These are phyloP conservation scores for Calycopis cecrops DNA, from an alignment of 1,140 invertebrate genomes.

Conservation along the genomic window DNA sequence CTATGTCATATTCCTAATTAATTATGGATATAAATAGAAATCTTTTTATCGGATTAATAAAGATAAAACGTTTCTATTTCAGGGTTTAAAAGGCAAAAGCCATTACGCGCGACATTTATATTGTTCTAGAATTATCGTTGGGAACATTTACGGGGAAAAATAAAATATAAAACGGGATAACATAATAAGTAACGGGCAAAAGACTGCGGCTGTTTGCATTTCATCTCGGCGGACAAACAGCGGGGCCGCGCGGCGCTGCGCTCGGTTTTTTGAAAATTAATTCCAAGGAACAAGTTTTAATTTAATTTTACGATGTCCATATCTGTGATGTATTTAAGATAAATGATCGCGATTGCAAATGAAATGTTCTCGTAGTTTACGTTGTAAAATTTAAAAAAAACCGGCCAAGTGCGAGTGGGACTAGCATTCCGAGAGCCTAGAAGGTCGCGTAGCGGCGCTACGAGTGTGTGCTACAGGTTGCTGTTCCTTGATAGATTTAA, in stretches of 20 bases:
- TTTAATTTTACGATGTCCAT: slow-evolving; percentile 1
- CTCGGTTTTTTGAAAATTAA: background rate
- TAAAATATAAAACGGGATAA: slow-evolving; percentile 4
- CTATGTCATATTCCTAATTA: too few relatives aligned
- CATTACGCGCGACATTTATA: background rate
- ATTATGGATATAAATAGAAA: too few relatives aligned
- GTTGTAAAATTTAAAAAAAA: too few relatives aligned
- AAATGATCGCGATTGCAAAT: too few relatives aligned
- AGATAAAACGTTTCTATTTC: slow-evolving; percentile 1
- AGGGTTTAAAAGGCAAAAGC: background rate
- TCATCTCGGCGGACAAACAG: slow-evolving; percentile 1
- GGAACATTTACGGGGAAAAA: background rate
- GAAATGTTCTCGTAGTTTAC: too few relatives aligned
- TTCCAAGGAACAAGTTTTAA: background rate
- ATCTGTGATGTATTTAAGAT: too few relatives aligned
- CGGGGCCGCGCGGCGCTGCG: background rate
- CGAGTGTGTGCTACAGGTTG: too few relatives aligned
- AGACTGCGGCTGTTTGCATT: slow-evolving; percentile 7
- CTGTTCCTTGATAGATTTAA: too few relatives aligned
- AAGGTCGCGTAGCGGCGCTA: too few relatives aligned
- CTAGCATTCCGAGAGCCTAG: too few relatives aligned
- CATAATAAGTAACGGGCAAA: background rate
- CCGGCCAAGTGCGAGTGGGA: too few relatives aligned
- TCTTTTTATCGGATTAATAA: background rate
- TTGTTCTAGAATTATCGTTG: slow-evolving; percentile 7